Conservation (phyloP, 2,888 invertebrate genomes). For the Zootermopsis nevadensis region DNA sequence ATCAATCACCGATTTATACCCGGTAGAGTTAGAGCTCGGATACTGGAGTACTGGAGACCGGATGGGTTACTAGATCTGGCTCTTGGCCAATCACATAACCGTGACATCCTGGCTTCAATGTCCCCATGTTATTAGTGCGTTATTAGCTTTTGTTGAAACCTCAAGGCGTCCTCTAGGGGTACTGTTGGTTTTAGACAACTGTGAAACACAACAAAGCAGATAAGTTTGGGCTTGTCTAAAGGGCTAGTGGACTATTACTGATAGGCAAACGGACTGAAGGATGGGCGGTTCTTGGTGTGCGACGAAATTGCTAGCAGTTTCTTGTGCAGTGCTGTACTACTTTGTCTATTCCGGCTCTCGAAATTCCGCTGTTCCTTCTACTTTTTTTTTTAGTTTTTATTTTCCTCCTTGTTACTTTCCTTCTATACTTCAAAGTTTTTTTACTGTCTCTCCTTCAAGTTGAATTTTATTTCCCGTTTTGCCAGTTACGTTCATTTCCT, state of each 20-base stretch:
- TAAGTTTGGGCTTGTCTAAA: not conserved
- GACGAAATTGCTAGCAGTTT: slow-evolving; percentile 38
- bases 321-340: not conserved
- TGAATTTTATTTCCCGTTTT: slow-evolving; percentile 40
- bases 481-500: slow-evolving; percentile 33
- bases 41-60: too few relatives aligned
- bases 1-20: too few relatives aligned
- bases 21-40: too few relatives aligned
- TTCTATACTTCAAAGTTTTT: slow-evolving; percentile 22
- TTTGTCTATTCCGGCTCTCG: not conserved
- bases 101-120: too few relatives aligned
- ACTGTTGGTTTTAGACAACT: not conserved
- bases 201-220: not conserved
- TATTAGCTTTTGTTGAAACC: too few relatives aligned
- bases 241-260: not conserved
- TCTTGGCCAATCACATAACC: too few relatives aligned
- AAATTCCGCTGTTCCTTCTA: not conserved
- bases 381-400: not conserved
- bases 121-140: too few relatives aligned
- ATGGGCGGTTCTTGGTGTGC: slow-evolving; percentile 1
- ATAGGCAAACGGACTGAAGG: not conserved
- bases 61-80: too few relatives aligned
- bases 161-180: too few relatives aligned
- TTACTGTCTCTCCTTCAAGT: not conserved
- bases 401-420: not conserved